phyloP scores from a whole-genome alignment of 1,140 invertebrate genomes.

The Tetramorium simillimum region DNA sequence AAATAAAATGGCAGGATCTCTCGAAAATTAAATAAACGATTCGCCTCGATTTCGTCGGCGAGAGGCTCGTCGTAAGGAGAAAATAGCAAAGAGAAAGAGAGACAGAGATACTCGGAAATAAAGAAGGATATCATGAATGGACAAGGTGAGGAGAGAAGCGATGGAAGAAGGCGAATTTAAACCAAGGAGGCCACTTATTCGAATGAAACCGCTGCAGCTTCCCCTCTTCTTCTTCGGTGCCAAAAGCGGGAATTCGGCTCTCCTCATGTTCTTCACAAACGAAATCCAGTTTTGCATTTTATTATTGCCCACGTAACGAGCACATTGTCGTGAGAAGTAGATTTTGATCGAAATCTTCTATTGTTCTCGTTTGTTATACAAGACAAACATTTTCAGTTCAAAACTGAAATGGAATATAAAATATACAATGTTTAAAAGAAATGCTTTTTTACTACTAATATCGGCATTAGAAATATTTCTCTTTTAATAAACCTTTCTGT shows the following conservation, averaged over 20 bases:
- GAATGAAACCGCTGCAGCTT: conserved; percentile 72
- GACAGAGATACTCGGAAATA: not conserved
- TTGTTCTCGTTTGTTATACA: not conserved
- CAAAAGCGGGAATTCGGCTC: conserved; percentile 74
- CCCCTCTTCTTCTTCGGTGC: not conserved
- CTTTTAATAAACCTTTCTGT: not conserved
- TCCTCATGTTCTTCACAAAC: conserved; percentile 57
- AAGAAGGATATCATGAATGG: conserved; percentile 46
- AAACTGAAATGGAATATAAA: not conserved
- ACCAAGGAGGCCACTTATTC: conserved; percentile 76
- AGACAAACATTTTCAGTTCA: not conserved
- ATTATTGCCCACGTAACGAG: conserved; percentile 63
- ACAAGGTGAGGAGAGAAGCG: conserved; percentile 46
- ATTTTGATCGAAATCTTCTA: conserved; percentile 31
- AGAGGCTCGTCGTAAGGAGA: conserved; percentile 52
- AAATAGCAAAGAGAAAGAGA: conserved; percentile 53
- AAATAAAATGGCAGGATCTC: conserved; percentile 76
- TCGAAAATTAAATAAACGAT: conserved; percentile 80
- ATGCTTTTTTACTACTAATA: not conserved
- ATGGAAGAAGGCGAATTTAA: conserved; percentile 47
- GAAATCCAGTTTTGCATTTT: conserved; percentile 21
- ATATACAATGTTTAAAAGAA: not conserved
- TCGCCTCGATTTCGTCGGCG: conserved; percentile 66
- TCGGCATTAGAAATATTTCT: not conserved
- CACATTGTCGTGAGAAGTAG: conserved; percentile 69